Evolutionary conservation across 2,113 vertebrate species (phyloP).

Genomic region (Myanophis thanlyinensis): DNA sequence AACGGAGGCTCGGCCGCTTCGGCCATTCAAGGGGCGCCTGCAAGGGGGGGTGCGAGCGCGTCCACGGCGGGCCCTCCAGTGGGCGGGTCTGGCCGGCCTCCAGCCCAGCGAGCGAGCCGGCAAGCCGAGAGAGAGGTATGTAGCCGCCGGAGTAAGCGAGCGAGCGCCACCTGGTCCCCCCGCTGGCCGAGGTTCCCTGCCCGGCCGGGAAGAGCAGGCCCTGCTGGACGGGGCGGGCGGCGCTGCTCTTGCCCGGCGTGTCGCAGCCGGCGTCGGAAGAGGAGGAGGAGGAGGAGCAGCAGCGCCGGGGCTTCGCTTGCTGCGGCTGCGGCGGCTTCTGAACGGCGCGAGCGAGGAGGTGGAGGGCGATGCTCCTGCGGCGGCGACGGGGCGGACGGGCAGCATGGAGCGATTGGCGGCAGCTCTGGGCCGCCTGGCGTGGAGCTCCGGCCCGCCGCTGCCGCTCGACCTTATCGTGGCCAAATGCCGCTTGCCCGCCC

Average conservation of each 20-base stretch:
- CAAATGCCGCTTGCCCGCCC: conserved; percentile 87
- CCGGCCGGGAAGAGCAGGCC: conserved; percentile 11
- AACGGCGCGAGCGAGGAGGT: conserved; percentile 26
- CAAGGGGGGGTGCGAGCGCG: not conserved
- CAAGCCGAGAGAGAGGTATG: not conserved
- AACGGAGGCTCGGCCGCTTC: not conserved
- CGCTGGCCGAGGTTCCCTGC: conserved; percentile 12
- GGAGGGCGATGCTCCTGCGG: not conserved
- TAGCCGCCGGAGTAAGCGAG: not conserved
- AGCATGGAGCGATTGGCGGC: conserved; percentile 90
- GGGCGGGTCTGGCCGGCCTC: not conserved
- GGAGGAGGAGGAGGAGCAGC: not conserved
- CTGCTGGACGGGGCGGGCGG: not conserved
- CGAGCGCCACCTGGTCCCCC: not conserved
- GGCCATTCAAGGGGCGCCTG: not conserved
- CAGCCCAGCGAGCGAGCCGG: too few species aligned
- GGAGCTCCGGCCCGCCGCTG: conserved; percentile 85
- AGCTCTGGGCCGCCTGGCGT: conserved; percentile 85
- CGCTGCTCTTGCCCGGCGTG: too few species aligned
- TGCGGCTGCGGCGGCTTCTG: conserved; percentile 23
- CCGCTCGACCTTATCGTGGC: conserved; percentile 90
- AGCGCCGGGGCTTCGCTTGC: not conserved
- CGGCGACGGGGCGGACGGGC: conserved; percentile 37
- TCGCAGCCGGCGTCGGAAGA: not conserved
- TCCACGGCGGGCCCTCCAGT: not conserved